Evolutionary conservation across 2,797 vertebrate genomes (phyloP), one percentile per base, ranked within the genome.

Genomic region (Chelmon rostratus): DNA sequence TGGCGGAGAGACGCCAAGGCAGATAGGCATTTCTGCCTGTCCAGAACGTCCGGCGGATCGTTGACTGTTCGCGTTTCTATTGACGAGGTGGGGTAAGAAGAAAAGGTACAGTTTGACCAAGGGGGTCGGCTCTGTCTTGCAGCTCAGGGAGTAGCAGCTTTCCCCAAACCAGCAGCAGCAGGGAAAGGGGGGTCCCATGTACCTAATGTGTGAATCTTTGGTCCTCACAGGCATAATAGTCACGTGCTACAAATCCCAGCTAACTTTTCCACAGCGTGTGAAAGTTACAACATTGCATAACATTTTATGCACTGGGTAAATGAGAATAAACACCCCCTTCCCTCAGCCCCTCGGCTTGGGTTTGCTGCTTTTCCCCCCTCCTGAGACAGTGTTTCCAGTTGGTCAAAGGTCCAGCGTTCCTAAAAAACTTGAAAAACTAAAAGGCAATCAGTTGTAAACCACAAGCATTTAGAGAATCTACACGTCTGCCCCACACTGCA

Each of bases 81-180:
- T 97, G 96, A 96, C 97, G 97, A 94, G 96, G 96, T 97, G 96
- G 96, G 96, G 97, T 97, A 98, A 98, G 97, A 98, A 99, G 98
- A 99, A 97, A 99, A 98, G 98, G 98, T 95, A 99, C 97, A 96
- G 98, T 98, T 98, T 99, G 98, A 99, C 98, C 98, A 98, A 99
- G 98, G 97, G 96, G 94, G 89, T 91, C 37, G 95, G 95, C 96
- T 97, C 97, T 98, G 98, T 97, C 97, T 95, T 95, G 96, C 96
- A 95, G 96, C 94, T 95, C 94, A 96, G 96, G 97, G 96, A 95
- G 95, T 95, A 96, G 96, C 96, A 97, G 96, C 94, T 91, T 95
- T 94, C 94, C 96, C 95, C 96, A 95, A 94, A 92, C 83, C 89
- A 86, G 56, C 92, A 95, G 95, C 92, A 96, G 94, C 90, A 84